phyloP scores from a whole-genome alignment of 2,113 vertebrate species.

The Pipra filicauda region DNA sequence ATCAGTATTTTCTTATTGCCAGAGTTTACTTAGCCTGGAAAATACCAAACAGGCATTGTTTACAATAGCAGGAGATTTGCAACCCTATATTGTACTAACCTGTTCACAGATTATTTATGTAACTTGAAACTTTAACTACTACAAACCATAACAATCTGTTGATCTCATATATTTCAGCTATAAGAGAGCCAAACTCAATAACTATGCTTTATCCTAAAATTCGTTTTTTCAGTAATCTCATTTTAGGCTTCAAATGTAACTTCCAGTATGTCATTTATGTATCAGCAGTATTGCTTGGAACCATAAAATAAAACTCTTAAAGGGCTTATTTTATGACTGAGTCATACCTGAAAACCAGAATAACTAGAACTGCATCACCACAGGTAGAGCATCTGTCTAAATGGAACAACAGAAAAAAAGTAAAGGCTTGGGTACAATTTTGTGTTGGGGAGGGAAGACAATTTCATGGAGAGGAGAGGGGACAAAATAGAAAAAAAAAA shows the following conservation, averaged over 20 bases:
- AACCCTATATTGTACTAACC: constrained; percentile 6
- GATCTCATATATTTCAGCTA: not conserved
- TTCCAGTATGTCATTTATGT: not conserved
- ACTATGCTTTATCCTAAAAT: not conserved
- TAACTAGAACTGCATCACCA: not conserved
- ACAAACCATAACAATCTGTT: not conserved
- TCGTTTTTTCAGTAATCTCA: not conserved
- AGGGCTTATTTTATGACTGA: constrained; percentile 22
- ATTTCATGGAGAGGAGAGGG: not conserved
- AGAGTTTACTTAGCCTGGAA: constrained; percentile 37
- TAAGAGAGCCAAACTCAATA: not conserved
- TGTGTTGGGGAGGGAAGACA: not conserved
- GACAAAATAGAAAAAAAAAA: not conserved
- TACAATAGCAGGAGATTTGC: not conserved
- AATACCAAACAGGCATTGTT: constrained; percentile 23
- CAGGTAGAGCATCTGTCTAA: not conserved
- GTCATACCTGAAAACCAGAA: not conserved
- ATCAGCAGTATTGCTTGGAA: not conserved
- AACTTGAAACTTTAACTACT: not conserved
- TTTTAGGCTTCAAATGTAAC: not conserved
- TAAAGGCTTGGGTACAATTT: not conserved
- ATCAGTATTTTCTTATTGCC: not conserved
- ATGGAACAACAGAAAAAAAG: not conserved
- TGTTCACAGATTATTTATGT: constrained; percentile 44
- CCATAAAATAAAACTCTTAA: not conserved